phyloP scores from a whole-genome alignment of 2,888 invertebrate genomes.

The Drosophila formosana region DNA sequence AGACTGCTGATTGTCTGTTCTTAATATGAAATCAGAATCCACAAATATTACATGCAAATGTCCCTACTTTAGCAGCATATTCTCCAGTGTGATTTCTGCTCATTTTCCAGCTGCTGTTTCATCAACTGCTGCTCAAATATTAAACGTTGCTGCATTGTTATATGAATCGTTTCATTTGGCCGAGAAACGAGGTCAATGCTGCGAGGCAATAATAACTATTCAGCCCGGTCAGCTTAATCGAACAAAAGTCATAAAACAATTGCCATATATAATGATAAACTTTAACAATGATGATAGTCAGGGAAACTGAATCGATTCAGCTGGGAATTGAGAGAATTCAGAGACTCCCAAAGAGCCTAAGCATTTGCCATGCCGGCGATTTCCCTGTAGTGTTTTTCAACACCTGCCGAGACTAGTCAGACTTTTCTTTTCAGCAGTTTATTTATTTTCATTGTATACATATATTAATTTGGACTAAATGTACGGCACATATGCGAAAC shows the following conservation, averaged over 20 bases:
- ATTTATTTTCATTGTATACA: background rate
- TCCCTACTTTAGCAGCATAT: constrained; percentile 31
- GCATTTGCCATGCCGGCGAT: background rate
- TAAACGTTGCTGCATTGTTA: constrained; percentile 10
- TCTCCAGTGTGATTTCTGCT: constrained; percentile 10
- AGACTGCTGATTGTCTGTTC: constrained; percentile 73
- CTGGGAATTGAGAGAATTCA: constrained; percentile 9
- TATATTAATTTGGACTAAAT: background rate
- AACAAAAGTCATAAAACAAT: constrained; percentile 16
- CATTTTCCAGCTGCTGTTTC: background rate
- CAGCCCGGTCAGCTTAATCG: background rate
- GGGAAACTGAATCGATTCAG: background rate
- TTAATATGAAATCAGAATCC: constrained; percentile 59
- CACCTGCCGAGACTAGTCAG: constrained; percentile 1
- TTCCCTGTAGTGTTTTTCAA: background rate
- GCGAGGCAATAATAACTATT: background rate
- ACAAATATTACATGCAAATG: constrained; percentile 38
- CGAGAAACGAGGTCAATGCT: background rate
- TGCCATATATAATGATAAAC: background rate
- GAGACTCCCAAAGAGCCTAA: constrained; percentile 7
- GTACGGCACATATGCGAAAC: background rate
- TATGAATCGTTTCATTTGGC: constrained; percentile 9
- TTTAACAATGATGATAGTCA: constrained; percentile 4
- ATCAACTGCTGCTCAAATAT: constrained; percentile 25
- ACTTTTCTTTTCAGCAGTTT: background rate